phyloP scores from a whole-genome alignment of 2,113 vertebrate species.

The Pluvialis apricaria region DNA sequence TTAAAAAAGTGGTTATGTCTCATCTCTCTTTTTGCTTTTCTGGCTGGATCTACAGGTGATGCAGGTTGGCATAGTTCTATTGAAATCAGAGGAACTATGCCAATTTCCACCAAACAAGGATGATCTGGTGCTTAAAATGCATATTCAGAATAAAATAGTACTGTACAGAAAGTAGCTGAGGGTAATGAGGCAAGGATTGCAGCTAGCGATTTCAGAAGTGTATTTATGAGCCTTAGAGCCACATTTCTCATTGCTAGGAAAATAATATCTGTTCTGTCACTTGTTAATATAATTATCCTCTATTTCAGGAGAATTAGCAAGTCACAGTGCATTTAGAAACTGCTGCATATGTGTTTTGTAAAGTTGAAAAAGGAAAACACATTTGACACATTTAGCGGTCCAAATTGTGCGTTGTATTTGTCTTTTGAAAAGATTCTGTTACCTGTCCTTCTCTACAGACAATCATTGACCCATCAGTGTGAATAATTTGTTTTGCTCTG shows the following conservation, averaged over 20 bases:
- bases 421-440: neutral
- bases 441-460: neutral
- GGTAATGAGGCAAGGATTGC: conserved; percentile 3
- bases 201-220: neutral
- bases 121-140: neutral
- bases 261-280: conserved; percentile 8
- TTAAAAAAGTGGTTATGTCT: neutral
- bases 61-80: neutral
- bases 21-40: neutral
- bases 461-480: neutral
- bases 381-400: neutral
- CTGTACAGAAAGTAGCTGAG: neutral
- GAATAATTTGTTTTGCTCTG: conserved; percentile 53
- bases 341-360: neutral
- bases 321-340: neutral
- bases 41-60: neutral
- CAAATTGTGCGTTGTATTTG: neutral
- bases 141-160: neutral
- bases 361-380: neutral
- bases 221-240: conserved; percentile 19
- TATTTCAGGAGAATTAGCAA: conserved; percentile 28
- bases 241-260: neutral
- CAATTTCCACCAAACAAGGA: neutral
- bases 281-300: conserved; percentile 37
- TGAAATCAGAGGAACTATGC: neutral